Evolutionary conservation across 2,888 invertebrate species (phyloP), one percentile per base, ranked within the genome.

Genomic region (Hesperia comma): DNA sequence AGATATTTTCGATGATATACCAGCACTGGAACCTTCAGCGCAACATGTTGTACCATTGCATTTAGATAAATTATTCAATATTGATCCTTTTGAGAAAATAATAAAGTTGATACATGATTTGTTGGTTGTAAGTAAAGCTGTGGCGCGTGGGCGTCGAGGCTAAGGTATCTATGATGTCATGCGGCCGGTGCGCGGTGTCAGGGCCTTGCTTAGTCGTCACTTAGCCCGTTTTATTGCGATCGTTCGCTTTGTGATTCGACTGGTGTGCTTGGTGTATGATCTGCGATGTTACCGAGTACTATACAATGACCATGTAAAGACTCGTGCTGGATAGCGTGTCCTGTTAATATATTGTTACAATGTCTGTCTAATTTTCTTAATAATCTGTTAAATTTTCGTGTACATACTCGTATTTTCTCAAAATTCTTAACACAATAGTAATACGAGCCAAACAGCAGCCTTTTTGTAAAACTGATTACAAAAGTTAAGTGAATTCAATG

Each of bases 81-180:
- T 63, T 71, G 54, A 40, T 26, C 56, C 64, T 66, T 71, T 58
- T 0, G 0, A 8, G 6, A 53, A 17, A n/a, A 21, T 14, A 37
- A 73, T 72, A 72, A 58, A 61, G 62, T 56, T 40, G 15, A 60
- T 55, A 49, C 26, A 37, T 67, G 63, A 68, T 71, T 69, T 46
- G 56, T 60, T 61, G 46, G 63, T 1, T 15, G 10, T 12, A 37
- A 37, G 56, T 19, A 57, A 57, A 33, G 32, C 37, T 46, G 21
- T 32, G 37, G 57, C 83, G 76, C 86, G 85, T 75, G 80, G 74
- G 64, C 68, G 70, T 60, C 74, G 78, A 79, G 80, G 81, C 73
- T 71, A 71, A 71, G 71, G 63, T 33, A 63, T 63, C 73, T 72
- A 80, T 86, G 86, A 86, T 85, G 84, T 86, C 86, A 86, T 84